Conservation (phyloP, 2,797 vertebrate species). For the Urocyon cinereoargenteus region DNA sequence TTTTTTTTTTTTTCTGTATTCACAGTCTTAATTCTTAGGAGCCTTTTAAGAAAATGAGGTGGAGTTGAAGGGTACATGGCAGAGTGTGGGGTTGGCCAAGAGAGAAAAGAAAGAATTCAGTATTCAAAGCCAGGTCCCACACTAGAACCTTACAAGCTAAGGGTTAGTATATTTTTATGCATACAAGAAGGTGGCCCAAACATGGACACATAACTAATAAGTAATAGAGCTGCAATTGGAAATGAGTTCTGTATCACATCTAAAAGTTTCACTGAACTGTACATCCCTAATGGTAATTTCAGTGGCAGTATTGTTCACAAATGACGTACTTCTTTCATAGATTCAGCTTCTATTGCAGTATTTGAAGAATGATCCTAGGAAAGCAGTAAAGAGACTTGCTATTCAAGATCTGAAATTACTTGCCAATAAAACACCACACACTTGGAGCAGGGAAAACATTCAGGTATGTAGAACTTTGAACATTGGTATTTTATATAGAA, state of each 20-base stretch:
- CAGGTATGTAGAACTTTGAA: slow-evolving; percentile 89
- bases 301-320: not conserved
- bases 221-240: not conserved
- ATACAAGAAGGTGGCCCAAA: not conserved
- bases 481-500: not conserved
- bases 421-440: slow-evolving; percentile 97
- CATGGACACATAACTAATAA: not conserved
- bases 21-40: not conserved
- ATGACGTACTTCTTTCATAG: slow-evolving; percentile 84
- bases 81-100: not conserved
- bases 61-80: not conserved
- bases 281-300: not conserved
- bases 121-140: not conserved
- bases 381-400: slow-evolving; percentile 96
- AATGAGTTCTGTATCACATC: not conserved
- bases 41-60: not conserved
- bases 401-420: slow-evolving; percentile 96
- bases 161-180: not conserved
- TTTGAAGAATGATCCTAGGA: slow-evolving; percentile 96
- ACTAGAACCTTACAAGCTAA: not conserved
- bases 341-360: slow-evolving; percentile 97
- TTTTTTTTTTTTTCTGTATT: not conserved
- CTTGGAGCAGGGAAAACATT: slow-evolving; percentile 97
- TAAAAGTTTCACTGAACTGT: not conserved
- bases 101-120: not conserved